Evolutionary conservation across 2,888 invertebrate genomes (phyloP), one percentile per base, ranked within the genome.

Genomic region (Diachrysia chrysitis): DNA sequence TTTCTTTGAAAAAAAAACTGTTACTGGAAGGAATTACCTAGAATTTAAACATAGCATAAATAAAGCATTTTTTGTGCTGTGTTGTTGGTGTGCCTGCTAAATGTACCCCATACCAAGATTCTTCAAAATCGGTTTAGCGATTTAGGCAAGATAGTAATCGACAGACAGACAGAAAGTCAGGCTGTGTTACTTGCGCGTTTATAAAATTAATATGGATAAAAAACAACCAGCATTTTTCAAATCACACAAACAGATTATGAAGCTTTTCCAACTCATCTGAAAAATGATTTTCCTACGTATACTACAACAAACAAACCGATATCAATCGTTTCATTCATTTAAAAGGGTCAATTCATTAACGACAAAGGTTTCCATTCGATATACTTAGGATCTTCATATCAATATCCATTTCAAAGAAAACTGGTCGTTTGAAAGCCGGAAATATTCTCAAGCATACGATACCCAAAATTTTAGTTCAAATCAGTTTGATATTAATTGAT

Each of bases 401-500:
- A 14, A 51, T 51, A 51, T 51, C 48, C 10, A 51, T 51, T 42
- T 51, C 48, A 51, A 51, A 51, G 21, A 51, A 51, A 21, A 51
- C 48, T 51, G 19, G 19, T 42, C 48, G 17, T 51, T 51, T 51
- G 19, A 51, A 51, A 51, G 19, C 48, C 17, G 46, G n/a, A n/a
- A 17, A 21, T 21, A 51, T 51, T 51, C 48, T 19, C 19, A 21
- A 21, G 48, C 48, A 51, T 51, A 51, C 48, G 48, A 51, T 51
- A 21, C 48, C 17, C 21, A 51, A 51, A 19, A 51, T 42, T 35
- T 16, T 19, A 25, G 10, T 12, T 51, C 48, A 51, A 51, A 46
- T 59, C 29, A 59, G 59, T 59, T 25, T 46, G 29, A 29, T 58
- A 58, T 58, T 25, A 58, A 42, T 19, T 58, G 23, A 21, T 42